Percentiles rank a stretch among this genome's conserved stretches.
Evolutionary conservation across 1,140 invertebrate species (phyloP).

Genomic region (Reticulitermes speratus): DNA sequence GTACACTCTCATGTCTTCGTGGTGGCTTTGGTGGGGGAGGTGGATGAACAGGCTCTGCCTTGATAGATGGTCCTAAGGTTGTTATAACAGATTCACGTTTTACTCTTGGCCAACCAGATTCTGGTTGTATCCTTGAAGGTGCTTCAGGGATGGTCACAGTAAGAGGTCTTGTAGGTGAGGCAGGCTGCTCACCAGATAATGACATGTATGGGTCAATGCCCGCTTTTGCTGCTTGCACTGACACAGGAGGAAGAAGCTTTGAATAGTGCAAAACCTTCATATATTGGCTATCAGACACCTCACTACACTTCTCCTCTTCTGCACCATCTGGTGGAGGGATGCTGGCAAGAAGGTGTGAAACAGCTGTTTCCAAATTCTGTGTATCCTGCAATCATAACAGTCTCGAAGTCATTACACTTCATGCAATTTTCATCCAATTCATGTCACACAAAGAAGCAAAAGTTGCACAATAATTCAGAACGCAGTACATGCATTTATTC

Average conservation of each 20-base stretch:
- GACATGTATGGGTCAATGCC: slow-evolving; percentile 31
- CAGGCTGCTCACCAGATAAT: background rate
- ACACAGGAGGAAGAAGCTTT: slow-evolving; percentile 43
- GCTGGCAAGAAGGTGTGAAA: slow-evolving; percentile 66
- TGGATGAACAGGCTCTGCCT: background rate
- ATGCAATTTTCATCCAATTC: no score
- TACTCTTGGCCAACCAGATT: background rate
- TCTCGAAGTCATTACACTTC: background rate
- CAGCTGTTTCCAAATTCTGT: slow-evolving; percentile 60
- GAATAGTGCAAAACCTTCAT: slow-evolving; percentile 46
- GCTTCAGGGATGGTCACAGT: background rate
- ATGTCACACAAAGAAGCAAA: no score
- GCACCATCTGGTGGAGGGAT: slow-evolving; percentile 49
- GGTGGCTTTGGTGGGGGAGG: background rate
- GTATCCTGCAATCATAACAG: background rate
- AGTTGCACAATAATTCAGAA: no score
- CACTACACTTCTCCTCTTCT: slow-evolving; percentile 42
- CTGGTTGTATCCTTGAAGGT: background rate
- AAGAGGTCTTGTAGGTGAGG: background rate
- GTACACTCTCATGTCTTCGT: background rate
- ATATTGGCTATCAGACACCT: slow-evolving; percentile 44
- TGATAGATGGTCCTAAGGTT: background rate
- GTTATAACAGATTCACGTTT: slow-evolving; percentile 11
- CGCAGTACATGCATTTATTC: no score
- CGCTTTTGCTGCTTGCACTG: slow-evolving; percentile 43